A percentile compares a stretch with the other conserved stretches of the same genome.
phyloP scores from a whole-genome alignment of 2,888 invertebrate genomes.

The Lomographa bimaculata region DNA sequence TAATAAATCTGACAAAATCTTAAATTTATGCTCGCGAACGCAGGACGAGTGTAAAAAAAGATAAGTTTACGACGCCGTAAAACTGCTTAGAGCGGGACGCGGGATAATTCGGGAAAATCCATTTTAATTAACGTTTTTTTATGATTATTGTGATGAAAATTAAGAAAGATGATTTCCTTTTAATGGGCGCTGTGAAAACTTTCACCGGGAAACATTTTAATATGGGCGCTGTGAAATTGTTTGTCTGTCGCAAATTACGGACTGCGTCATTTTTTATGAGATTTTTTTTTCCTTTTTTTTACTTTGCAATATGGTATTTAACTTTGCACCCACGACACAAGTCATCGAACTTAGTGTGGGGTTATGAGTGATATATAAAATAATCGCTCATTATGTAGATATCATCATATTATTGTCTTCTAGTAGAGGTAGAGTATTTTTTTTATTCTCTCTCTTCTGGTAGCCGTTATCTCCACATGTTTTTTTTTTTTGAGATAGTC shows the following conservation, averaged over 20 bases:
- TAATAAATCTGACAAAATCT: constrained; percentile 78
- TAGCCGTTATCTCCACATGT: too few relatives aligned
- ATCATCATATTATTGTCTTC: too few relatives aligned
- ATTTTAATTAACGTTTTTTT: constrained; percentile 69
- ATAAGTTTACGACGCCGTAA: constrained; percentile 60
- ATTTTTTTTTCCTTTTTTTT: too few relatives aligned
- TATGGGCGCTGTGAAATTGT: constrained; percentile 9
- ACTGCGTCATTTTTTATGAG: too few relatives aligned
- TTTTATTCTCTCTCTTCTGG: too few relatives aligned
- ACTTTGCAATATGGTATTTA: too few relatives aligned
- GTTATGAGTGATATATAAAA: too few relatives aligned
- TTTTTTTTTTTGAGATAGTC: too few relatives aligned
- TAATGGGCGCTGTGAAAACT: constrained; percentile 28
- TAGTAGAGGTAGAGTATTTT: too few relatives aligned
- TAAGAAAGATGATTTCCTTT: constrained; percentile 46
- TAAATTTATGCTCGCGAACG: constrained; percentile 68
- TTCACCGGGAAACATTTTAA: constrained; percentile 21
- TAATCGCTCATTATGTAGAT: too few relatives aligned
- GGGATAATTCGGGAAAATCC: constrained; percentile 63
- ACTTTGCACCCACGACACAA: too few relatives aligned
- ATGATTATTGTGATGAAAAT: constrained; percentile 46
- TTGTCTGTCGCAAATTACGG: constrained; percentile 6
- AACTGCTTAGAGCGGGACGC: constrained; percentile 57
- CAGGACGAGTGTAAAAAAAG: constrained; percentile 53
- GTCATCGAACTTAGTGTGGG: too few relatives aligned